Conservation (phyloP, 2,113 vertebrate species). For the Nettapus auritus region DNA sequence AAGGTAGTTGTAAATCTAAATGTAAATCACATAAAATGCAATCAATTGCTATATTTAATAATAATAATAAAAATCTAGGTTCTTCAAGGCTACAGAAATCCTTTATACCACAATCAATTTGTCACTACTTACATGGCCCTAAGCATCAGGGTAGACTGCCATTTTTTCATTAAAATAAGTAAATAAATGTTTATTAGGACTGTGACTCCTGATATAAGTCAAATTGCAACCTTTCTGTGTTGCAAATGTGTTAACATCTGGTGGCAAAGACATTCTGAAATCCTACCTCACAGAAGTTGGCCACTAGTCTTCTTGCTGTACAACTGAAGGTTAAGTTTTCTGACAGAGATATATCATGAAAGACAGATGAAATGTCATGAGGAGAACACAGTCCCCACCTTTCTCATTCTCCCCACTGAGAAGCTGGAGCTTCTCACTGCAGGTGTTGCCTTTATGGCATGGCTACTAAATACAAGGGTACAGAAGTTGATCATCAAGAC, state of each 20-base stretch:
- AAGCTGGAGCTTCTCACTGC: background rate
- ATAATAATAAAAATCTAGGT: background rate
- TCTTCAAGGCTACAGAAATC: background rate
- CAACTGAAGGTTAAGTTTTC: background rate
- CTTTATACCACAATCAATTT: background rate
- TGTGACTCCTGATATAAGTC: background rate
- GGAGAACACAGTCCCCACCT: background rate
- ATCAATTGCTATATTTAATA: background rate
- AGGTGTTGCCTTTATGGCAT: background rate
- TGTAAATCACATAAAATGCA: background rate
- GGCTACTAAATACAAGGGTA: background rate
- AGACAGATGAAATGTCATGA: background rate
- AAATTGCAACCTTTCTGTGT: background rate
- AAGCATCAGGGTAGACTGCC: background rate
- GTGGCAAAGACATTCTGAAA: background rate
- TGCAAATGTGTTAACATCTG: background rate
- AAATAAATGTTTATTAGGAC: background rate
- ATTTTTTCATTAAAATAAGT: background rate
- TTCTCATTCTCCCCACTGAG: background rate
- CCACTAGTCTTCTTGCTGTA: background rate
- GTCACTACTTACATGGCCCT: background rate
- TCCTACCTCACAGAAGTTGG: background rate
- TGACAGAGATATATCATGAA: background rate
- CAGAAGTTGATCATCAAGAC: constrained; percentile 25
- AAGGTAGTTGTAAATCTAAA: background rate